Conservation (phyloP, 2,888 invertebrate genomes). For the Zootermopsis nevadensis region DNA sequence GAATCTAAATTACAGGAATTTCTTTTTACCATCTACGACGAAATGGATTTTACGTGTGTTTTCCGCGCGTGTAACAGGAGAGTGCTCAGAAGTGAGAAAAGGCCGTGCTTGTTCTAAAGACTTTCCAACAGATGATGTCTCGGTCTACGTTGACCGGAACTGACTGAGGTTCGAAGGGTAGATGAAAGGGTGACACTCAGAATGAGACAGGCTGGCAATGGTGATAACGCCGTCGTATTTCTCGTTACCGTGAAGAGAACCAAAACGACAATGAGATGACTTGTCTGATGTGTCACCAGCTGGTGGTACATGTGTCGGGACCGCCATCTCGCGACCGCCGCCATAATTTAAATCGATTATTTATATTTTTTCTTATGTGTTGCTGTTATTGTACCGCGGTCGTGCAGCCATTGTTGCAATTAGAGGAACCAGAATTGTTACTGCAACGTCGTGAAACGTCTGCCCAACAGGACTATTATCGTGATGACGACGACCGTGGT, state of each 20-base stretch:
- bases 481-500: neutral
- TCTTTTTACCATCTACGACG: neutral
- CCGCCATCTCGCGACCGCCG: conserved; percentile 16
- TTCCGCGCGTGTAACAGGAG: neutral
- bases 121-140: neutral
- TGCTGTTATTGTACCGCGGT: conserved; percentile 34
- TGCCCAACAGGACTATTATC: neutral
- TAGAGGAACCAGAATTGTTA: conserved; percentile 17
- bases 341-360: conserved; percentile 1
- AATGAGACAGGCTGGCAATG: neutral
- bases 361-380: conserved; percentile 27
- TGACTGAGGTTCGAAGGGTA: neutral
- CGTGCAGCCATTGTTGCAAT: conserved; percentile 32
- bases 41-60: neutral
- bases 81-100: neutral
- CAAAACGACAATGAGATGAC: conserved; percentile 24
- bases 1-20: neutral
- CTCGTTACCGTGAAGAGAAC: neutral
- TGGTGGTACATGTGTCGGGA: conserved; percentile 14
- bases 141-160: neutral
- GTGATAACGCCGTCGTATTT: neutral
- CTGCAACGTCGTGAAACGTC: conserved; percentile 19
- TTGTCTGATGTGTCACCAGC: conserved; percentile 34
- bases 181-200: neutral
- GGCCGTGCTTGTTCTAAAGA: neutral